phyloP scores from a whole-genome alignment of 2,888 invertebrate genomes.

The Conistra vaccinii region DNA sequence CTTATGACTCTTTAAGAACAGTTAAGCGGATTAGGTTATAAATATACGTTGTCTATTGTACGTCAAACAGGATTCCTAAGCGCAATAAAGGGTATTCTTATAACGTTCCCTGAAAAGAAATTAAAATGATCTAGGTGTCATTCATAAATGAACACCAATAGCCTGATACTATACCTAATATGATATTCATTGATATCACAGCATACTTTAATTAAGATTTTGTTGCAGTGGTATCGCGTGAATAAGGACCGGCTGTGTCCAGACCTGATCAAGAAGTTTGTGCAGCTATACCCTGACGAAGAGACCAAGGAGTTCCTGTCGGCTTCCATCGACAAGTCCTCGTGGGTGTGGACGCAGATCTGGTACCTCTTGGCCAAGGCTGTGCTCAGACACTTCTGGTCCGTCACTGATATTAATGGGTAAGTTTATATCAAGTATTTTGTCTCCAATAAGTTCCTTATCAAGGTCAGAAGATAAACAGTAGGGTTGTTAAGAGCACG shows the following conservation, averaged over 20 bases:
- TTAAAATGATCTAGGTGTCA: no score
- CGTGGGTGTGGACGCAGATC: slow-evolving; percentile 96
- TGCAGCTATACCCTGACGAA: slow-evolving; percentile 93
- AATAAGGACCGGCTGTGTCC: slow-evolving; percentile 89
- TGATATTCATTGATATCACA: neutral
- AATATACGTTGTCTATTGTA: no score
- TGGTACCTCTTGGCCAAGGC: slow-evolving; percentile 97
- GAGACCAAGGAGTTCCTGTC: slow-evolving; percentile 94
- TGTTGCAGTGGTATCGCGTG: slow-evolving; percentile 94
- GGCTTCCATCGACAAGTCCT: slow-evolving; percentile 94
- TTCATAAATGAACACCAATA: neutral
- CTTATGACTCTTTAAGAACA: no score
- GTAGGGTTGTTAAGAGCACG: neutral
- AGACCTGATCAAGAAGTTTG: slow-evolving; percentile 91
- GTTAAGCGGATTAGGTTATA: no score
- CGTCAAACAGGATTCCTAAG: neutral
- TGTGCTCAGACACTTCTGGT: slow-evolving; percentile 97
- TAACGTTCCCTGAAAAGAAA: neutral
- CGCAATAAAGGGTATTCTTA: neutral
- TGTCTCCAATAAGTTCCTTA: neutral
- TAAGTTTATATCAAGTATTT: slow-evolving; percentile 83
- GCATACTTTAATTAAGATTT: slow-evolving; percentile 27
- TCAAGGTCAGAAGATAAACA: neutral
- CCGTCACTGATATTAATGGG: slow-evolving; percentile 98
- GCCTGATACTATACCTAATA: no score